These are phyloP conservation scores for Perca flavescens DNA, from an alignment of 2,113 vertebrate species.

Conservation along the genomic window DNA sequence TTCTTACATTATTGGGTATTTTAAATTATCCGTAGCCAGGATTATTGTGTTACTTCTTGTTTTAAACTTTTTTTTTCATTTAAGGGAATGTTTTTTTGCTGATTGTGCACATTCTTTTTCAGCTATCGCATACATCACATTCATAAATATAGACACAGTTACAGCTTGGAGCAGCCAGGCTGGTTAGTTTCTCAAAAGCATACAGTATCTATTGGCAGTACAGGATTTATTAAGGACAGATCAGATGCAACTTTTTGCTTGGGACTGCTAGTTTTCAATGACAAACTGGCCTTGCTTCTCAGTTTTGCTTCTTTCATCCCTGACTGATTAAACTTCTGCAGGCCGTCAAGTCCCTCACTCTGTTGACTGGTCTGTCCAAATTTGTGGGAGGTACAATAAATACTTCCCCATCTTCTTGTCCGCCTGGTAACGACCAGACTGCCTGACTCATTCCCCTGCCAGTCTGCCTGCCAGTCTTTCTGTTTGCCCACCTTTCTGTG, in stretches of 20 bases:
- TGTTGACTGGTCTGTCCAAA: conserved; percentile 42
- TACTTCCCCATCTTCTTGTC: conserved; percentile 22
- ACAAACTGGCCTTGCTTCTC: conserved; percentile 10
- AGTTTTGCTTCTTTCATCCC: not conserved
- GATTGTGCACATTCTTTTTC: not conserved
- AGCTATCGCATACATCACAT: conserved; percentile 5
- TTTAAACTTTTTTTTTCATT: not conserved
- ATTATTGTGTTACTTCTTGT: not conserved
- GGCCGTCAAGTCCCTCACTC: conserved; percentile 19
- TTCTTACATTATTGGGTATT: not conserved
- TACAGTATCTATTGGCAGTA: not conserved
- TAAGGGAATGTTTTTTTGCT: not conserved
- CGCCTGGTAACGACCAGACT: conserved; percentile 23
- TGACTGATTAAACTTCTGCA: conserved; percentile 38
- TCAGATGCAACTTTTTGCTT: not conserved
- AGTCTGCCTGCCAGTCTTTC: conserved; percentile 42
- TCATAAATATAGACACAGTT: conserved; percentile 14
- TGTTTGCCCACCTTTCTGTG: conserved; percentile 37
- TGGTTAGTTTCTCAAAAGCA: not conserved
- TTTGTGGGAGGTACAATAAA: conserved; percentile 29
- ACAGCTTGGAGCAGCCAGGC: not conserved
- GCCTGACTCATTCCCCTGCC: conserved; percentile 38
- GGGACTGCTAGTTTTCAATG: conserved; percentile 3
- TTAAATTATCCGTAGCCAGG: not conserved
- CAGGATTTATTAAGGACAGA: not conserved